Evolutionary conservation across 37 sponge, comb jelly and placozoan genomes (phyloP).

Genomic region (Spongilla lacustris): DNA sequence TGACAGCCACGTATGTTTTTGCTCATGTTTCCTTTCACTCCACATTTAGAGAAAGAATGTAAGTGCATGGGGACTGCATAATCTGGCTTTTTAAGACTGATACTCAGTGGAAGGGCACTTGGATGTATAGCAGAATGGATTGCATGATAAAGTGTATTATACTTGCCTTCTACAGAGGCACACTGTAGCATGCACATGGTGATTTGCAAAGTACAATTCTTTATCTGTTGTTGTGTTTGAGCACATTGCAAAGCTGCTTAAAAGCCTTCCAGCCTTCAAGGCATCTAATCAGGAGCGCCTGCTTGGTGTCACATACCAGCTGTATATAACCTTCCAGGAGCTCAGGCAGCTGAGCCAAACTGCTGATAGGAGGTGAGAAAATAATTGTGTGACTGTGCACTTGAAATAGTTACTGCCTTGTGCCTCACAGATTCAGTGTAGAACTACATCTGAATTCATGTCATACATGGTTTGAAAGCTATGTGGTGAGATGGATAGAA

Average conservation of each 20-base stretch:
- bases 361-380: neutral
- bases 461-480: slow-evolving; percentile 51
- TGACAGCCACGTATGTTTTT: neutral
- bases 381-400: too few relatives aligned
- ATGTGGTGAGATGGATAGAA: slow-evolving; percentile 45
- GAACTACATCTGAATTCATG: neutral
- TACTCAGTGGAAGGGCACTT: too few relatives aligned
- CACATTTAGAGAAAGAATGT: too few relatives aligned
- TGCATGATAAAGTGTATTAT: too few relatives aligned
- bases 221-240: neutral
- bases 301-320: neutral
- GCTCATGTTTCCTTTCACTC: too few relatives aligned
- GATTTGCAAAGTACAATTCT: neutral
- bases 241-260: neutral
- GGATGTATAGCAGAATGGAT: too few relatives aligned
- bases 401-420: too few relatives aligned
- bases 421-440: neutral
- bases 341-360: neutral
- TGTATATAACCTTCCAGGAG: neutral
- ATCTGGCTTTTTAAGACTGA: too few relatives aligned
- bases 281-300: neutral
- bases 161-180: too few relatives aligned
- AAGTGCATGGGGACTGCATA: too few relatives aligned
- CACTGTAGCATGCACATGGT: too few relatives aligned
- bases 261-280: neutral